Percentiles rank a stretch among this genome's conserved stretches.
Evolutionary conservation across 1,140 invertebrate genomes (phyloP).

Genomic region (Linepithema humile): DNA sequence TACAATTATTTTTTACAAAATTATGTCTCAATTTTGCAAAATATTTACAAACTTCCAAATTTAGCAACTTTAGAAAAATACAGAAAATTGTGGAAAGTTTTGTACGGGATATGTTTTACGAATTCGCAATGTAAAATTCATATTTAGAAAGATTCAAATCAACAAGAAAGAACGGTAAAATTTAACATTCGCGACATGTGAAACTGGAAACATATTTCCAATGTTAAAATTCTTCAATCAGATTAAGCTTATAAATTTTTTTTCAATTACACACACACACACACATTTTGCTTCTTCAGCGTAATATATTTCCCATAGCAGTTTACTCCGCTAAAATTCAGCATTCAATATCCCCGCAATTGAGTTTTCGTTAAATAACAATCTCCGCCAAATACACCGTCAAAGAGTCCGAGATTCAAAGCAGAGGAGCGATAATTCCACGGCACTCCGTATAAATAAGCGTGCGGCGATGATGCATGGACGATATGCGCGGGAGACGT

Average conservation of each 20-base stretch:
- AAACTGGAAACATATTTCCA: not conserved
- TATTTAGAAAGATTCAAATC: not conserved
- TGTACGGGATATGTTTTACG: not conserved
- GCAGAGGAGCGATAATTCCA: conserved; percentile 16
- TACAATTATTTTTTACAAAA: not conserved
- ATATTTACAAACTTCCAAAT: not conserved
- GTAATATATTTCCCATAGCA: no score
- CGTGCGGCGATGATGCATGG: conserved; percentile 23
- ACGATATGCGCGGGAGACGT: conserved; percentile 17
- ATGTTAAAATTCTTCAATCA: no score
- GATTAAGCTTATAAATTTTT: not conserved
- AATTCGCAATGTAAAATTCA: not conserved
- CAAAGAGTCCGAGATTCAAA: not conserved
- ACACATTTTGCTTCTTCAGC: no score
- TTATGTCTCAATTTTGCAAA: not conserved
- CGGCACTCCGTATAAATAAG: conserved; percentile 36
- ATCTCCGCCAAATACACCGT: not conserved
- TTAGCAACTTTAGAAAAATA: no score
- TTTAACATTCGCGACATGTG: not conserved
- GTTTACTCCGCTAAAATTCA: no score
- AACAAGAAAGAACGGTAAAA: not conserved
- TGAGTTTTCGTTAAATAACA: not conserved
- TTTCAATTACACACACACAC: no score
- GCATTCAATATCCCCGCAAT: no score
- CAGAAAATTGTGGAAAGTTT: not conserved